A percentile compares a stretch with the other conserved stretches of the same genome.
phyloP scores from a whole-genome alignment of 2,888 invertebrate genomes.

The Rhorus exstirpatorius region DNA sequence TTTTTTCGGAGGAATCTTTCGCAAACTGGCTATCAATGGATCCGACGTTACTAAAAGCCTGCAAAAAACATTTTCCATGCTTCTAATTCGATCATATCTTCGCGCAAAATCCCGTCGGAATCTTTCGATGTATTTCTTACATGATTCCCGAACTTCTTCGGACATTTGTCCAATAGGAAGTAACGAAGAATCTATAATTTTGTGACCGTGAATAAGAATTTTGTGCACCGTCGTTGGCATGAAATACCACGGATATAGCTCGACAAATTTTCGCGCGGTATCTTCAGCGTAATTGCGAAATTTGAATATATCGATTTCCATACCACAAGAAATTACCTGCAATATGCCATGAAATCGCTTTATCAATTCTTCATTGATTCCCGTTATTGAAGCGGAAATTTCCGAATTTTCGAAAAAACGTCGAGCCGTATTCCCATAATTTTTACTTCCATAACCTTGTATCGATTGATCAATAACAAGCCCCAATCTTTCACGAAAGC shows the following conservation, averaged over 20 bases:
- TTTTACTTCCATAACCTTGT: slow-evolving; percentile 27
- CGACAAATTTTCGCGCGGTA: slow-evolving; percentile 2
- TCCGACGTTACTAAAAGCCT: slow-evolving; percentile 43
- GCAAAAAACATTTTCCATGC: slow-evolving; percentile 51
- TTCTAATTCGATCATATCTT: slow-evolving; percentile 34
- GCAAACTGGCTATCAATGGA: slow-evolving; percentile 31
- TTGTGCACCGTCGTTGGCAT: slow-evolving; percentile 9
- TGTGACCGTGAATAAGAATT: slow-evolving; percentile 14
- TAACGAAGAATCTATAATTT: slow-evolving; percentile 1
- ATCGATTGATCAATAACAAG: slow-evolving; percentile 38
- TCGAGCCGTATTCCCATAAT: slow-evolving; percentile 45
- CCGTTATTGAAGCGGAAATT: slow-evolving; percentile 42
- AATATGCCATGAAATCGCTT: slow-evolving; percentile 17
- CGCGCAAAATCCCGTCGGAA: slow-evolving; percentile 31
- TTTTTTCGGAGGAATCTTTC: too few species aligned
- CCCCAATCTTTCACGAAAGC: slow-evolving; percentile 29
- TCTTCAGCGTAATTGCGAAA: slow-evolving; percentile 16
- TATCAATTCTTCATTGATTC: slow-evolving; percentile 15
- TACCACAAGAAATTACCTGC: slow-evolving; percentile 15
- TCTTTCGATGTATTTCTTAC: slow-evolving; percentile 32
- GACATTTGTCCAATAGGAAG: slow-evolving; percentile 36
- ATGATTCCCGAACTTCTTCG: slow-evolving; percentile 42
- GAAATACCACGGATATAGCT: slow-evolving; percentile 1
- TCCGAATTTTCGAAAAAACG: slow-evolving; percentile 43
- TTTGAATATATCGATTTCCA: background rate